Evolutionary conservation across 2,113 vertebrate species (phyloP), one percentile per base, ranked within the genome.

Genomic region (Cathartes aura): DNA sequence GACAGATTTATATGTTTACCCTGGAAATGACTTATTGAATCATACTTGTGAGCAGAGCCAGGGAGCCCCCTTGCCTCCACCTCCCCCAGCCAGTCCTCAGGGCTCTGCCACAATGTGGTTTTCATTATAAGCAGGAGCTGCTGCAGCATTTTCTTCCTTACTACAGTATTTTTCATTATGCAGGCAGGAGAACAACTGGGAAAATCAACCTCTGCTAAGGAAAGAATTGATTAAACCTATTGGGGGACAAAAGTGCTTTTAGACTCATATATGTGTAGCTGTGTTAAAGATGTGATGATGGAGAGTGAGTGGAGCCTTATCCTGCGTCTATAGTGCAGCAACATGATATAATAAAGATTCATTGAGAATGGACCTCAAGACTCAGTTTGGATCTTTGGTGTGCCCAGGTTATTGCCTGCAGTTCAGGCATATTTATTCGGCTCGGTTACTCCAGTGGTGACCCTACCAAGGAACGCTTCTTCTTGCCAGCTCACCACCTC

Each of bases 21-120:
- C 96, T 97, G 93, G 93, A 96, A 97, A 91, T 97, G 93, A 97
- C 95, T 97, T 97, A 88, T 62, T 97, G 96, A 95, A 94, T 98
- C 96, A 97, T 96, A 89, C 79, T 95, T 93, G 58, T 60, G 85
- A 95, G 83, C 85, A 52, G 89, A 91, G 94, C 96, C 95, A 97
- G 56, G 88, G 84, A 92, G 76, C 95, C 87, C 96, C 85, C 82
- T 94, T 82, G 85, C 87, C 93, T 96, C 87, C 95, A 94, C 90
- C 95, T 93, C 94, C 81, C 93, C 86, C 90, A 94, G 83, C 85
- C 47, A 89, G 81, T 89, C 91, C 83, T 72, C 81, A 59, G 89
- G 90, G 92, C 89, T 94, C 83, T 71, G 88, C 90, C 85, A 63
- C 93, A 95, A 96, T 96, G 36, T 97, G 97, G 84, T 95, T 97